Base-by-base conservation (phyloP, 1,140 invertebrate genomes). In the Maconellicoccus hirsutus region DNA sequence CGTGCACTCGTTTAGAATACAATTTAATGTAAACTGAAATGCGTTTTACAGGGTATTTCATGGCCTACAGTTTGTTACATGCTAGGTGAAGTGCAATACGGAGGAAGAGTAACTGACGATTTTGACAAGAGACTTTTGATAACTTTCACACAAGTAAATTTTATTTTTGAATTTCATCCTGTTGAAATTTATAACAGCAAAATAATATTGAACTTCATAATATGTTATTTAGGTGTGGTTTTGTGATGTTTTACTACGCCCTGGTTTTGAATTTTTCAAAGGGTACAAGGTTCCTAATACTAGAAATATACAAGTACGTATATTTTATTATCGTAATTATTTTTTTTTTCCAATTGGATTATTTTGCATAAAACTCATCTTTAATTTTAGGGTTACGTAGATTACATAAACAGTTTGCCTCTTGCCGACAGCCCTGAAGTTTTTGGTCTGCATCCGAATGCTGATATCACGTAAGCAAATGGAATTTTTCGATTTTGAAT, bases 51-150 rank as follows among this genome's bases (percentile, higher is more conserved):
- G 84, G 93, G 93, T 38, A 93, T 98, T 70, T 98, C 94, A 0
- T 98, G 94, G 94, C 91, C 92, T 29, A 98, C 95, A 0, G 88
- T 98, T 0, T 94, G 95, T 76, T 98, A 98, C 75, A 98, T 98
- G 94, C 86, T 98, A 52, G 94, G 94, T 26, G 94, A 98, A 81
- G 94, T 97, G 73, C 93, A 96, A 79, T 98, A 98, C 78, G 96
- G 96, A 16, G 96, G 96, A 0, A 81, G 95, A 76, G 94, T 98
- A 0, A 98, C 95, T 0, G 95, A 98, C 77, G 94, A 98, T 77
- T 96, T 93, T 79, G 94, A 96, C 78, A 96, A 96, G 79, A 83
- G 93, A 71, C 81, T 97, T 12, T 79, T 97, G 3, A 93, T 89
- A 21, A 96, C 94, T 0, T 96, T 96, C 75, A 91, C 90, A 0